Conservation (phyloP, 2,113 vertebrate genomes). For the Sclerurus mexicanus region DNA sequence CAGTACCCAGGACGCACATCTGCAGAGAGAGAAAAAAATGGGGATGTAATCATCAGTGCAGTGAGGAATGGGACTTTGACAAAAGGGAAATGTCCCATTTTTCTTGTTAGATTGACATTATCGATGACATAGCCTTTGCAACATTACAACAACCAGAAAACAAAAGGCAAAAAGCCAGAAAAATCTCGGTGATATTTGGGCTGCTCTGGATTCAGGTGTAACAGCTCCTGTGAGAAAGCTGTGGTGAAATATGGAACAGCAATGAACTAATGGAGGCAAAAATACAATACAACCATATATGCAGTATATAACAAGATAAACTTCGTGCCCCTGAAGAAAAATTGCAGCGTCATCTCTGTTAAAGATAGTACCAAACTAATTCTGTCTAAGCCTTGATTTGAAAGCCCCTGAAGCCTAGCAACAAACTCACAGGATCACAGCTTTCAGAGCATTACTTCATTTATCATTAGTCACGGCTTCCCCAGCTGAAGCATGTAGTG, state of each 20-base stretch:
- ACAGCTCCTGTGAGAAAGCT: neutral
- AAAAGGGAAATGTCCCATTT: neutral
- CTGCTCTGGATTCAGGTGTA: neutral
- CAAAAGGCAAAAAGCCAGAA: neutral
- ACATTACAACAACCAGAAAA: neutral
- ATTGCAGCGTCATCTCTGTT: neutral
- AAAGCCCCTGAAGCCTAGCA: neutral
- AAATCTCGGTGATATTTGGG: neutral
- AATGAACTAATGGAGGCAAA: neutral
- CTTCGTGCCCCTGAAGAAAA: neutral
- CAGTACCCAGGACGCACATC: conserved; percentile 91
- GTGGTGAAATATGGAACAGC: neutral
- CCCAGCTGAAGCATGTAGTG: neutral
- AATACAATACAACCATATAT: neutral
- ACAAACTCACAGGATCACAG: neutral
- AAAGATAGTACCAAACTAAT: neutral
- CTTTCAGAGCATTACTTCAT: neutral
- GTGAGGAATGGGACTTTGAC: neutral
- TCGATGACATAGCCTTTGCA: neutral
- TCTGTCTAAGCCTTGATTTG: neutral
- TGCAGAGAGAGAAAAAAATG: conserved; percentile 44
- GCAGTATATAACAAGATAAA: neutral
- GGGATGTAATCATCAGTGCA: neutral
- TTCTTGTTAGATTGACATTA: neutral
- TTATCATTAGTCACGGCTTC: neutral